These are phyloP conservation scores for Pollenia amentaria DNA, from an alignment of 2,888 invertebrate species.

Conservation along the genomic window DNA sequence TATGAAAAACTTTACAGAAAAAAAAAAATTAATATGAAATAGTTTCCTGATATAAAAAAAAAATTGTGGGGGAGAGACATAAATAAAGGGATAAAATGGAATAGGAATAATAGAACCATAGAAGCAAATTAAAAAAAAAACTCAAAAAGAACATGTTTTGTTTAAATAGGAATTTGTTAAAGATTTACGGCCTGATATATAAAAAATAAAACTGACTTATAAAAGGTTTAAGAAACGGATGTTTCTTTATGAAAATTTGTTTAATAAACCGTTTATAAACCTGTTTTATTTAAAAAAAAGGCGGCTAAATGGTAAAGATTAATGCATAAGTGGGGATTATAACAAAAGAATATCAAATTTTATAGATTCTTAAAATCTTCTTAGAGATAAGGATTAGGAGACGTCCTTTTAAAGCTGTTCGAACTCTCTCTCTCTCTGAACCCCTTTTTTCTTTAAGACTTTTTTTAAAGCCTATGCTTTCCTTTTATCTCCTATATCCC, in stretches of 20 bases:
- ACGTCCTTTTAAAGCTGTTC: background rate
- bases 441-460: background rate
- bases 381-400: too few relatives aligned
- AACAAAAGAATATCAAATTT: background rate
- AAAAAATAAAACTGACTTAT: too few relatives aligned
- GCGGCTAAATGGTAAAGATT: too few relatives aligned
- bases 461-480: background rate
- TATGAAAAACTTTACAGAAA: slow-evolving; percentile 41
- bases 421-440: background rate
- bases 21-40: slow-evolving; percentile 20
- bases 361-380: too few relatives aligned
- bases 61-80: slow-evolving; percentile 29
- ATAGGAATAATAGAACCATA: slow-evolving; percentile 23
- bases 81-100: slow-evolving; percentile 32
- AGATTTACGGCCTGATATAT: background rate
- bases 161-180: background rate
- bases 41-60: slow-evolving; percentile 70
- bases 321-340: background rate
- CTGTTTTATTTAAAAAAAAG: too few relatives aligned
- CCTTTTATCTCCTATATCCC: background rate
- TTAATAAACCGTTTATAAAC: too few relatives aligned
- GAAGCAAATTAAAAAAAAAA: background rate
- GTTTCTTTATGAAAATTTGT: too few relatives aligned
- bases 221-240: too few relatives aligned
- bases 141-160: background rate